phyloP scores from a whole-genome alignment of 2,797 vertebrate genomes.

The Chrysocyon brachyurus region DNA sequence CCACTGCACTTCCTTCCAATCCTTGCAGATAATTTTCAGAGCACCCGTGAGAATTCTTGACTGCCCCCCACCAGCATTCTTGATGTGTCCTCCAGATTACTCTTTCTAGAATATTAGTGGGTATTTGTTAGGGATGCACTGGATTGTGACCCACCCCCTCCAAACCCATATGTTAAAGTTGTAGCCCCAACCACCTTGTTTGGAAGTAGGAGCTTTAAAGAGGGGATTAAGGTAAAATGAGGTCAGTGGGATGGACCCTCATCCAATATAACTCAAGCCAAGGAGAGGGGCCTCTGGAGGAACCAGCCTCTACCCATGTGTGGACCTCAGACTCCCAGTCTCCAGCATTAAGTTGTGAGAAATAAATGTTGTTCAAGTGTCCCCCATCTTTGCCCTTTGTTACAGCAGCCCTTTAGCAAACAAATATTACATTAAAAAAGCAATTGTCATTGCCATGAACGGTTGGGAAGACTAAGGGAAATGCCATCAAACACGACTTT shows the following conservation, averaged over 20 bases:
- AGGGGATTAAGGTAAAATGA: neutral
- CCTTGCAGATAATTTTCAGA: too few species aligned
- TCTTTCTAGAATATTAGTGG: accelerated
- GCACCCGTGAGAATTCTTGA: neutral
- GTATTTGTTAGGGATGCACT: neutral
- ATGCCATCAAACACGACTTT: neutral
- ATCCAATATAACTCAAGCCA: accelerated
- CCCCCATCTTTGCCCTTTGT: neutral
- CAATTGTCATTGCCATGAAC: neutral
- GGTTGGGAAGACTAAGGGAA: neutral
- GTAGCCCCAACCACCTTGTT: neutral
- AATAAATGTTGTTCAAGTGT: accelerated
- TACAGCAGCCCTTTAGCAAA: neutral
- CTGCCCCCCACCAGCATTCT: accelerated
- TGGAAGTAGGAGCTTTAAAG: neutral
- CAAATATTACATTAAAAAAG: neutral
- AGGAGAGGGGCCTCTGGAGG: neutral
- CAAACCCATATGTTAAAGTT: neutral
- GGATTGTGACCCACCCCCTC: too few species aligned
- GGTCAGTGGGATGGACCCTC: neutral
- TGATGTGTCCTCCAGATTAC: neutral
- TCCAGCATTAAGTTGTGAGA: too few species aligned
- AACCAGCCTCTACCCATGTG: accelerated
- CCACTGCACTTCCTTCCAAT: accelerated
- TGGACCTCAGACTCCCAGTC: neutral